A percentile compares a stretch with the other conserved stretches of the same genome.
These are phyloP conservation scores for Fabriciana adippe DNA, from an alignment of 2,888 invertebrate genomes.

Conservation along the genomic window DNA sequence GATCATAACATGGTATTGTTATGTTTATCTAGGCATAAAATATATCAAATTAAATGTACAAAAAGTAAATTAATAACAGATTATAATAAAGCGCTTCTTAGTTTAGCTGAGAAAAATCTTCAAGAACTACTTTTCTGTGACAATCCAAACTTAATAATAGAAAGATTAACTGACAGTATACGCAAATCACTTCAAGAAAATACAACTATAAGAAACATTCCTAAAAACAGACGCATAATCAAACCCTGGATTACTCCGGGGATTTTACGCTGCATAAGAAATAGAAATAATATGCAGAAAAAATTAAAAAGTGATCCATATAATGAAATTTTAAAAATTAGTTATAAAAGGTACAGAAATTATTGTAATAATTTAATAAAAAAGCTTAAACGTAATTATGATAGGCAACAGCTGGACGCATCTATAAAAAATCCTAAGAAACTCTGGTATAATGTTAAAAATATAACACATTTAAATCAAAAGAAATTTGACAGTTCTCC, in stretches of 20 bases:
- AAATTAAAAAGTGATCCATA: too few relatives aligned
- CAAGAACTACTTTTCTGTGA: neutral
- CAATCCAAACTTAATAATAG: neutral
- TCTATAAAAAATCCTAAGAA: constrained; percentile 3
- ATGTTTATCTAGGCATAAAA: neutral
- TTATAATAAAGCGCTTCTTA: neutral
- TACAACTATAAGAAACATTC: neutral
- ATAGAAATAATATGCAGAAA: too few relatives aligned
- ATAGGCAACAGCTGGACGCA: neutral
- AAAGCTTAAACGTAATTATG: too few relatives aligned
- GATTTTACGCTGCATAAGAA: neutral
- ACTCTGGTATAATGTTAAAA: constrained; percentile 1
- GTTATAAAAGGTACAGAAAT: too few relatives aligned
- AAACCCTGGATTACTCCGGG: neutral
- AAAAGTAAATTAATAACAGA: neutral
- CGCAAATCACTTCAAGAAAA: neutral
- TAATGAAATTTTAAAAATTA: too few relatives aligned
- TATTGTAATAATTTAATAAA: too few relatives aligned
- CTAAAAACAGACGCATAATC: constrained; percentile 1
- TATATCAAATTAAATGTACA: neutral
- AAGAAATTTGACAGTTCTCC: neutral
- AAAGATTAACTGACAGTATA: neutral
- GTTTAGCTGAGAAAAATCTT: neutral
- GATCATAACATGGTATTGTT: neutral
- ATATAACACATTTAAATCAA: neutral